Evolutionary conservation across 2,888 invertebrate species (phyloP), one percentile per base, ranked within the genome.

Genomic region (Philereme transversata): DNA sequence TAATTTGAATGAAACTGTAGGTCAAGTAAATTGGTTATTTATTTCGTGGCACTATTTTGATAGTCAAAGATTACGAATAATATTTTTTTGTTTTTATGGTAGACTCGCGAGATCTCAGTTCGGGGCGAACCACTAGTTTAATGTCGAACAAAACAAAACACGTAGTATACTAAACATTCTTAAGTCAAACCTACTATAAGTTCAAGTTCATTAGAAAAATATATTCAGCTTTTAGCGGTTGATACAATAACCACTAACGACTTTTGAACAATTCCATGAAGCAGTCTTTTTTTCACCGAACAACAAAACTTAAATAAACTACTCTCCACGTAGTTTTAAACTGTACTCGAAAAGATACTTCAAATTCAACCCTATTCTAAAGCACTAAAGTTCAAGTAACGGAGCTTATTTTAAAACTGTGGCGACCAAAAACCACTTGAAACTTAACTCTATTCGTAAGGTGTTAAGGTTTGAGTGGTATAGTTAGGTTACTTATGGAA

Each of bases 301-400:
- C 49, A 38, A 53, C 51, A 51, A 53, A 63, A 61, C 61, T 64
- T 64, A 62, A 66, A 60, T 60, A 61, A 60, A 57, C 57, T 51
- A 34, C 49, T 51, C 11, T 9, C 9, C 0, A 45, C 53, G 53
- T 45, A 50, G 55, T 57, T 62, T 58, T 47, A 45, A 58, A 64
- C 54, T 62, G 58, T 46, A 56, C 40, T 41, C 33, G 8, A 11
- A 45, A 34, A 8, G 43, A 45, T 22, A 58, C n/a, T 49, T 52
- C 10, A 52, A 52, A 47, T 36, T 48, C 22, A 44, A 43, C 52
- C n/a, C 33, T 58, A 43, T 48, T 8, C 22, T 5, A 10, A 6
- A 4, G 5, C 5, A 7, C 4, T 51, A 51, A 46, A 10, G 45
- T 34, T 46, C 6, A 45, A 34, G 9, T n/a, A 4, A 8, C 35